Conservation (phyloP, 2,888 invertebrate species). For the Nomada fabriciana region DNA sequence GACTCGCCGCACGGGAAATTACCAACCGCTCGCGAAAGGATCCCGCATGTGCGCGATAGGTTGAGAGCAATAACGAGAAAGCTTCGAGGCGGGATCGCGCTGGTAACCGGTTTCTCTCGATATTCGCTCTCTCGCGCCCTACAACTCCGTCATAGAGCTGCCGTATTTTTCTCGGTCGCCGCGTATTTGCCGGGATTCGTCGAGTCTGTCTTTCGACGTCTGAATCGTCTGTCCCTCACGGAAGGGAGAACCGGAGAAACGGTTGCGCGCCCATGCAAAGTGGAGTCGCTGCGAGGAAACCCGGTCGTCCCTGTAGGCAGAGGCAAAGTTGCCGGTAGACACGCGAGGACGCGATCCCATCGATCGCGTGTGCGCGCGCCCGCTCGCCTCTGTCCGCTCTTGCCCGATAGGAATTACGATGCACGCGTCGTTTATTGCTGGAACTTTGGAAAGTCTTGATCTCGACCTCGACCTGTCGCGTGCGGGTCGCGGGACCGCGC, state of each 20-base stretch:
- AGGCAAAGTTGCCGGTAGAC: conserved; percentile 49
- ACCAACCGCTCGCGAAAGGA: conserved; percentile 64
- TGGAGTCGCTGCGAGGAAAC: conserved; percentile 6
- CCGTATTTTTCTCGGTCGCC: background rate
- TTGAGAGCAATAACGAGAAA: conserved; percentile 54
- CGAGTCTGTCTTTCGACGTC: background rate
- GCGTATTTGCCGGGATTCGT: background rate
- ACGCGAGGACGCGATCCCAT: conserved; percentile 58
- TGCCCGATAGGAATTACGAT: conserved; percentile 42
- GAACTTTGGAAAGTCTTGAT: conserved; percentile 56
- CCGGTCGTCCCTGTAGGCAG: conserved; percentile 41
- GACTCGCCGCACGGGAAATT: conserved; percentile 71
- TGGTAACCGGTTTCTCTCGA: background rate
- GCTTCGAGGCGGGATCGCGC: conserved; percentile 22
- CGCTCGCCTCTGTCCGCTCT: conserved; percentile 10
- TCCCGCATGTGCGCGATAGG: conserved; percentile 53
- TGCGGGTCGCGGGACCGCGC: conserved; percentile 28
- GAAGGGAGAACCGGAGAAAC: conserved; percentile 5
- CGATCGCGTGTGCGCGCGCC: conserved; percentile 40
- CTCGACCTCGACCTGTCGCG: conserved; percentile 60
- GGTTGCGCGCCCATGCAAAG: background rate
- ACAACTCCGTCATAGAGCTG: background rate
- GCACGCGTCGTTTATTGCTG: conserved; percentile 15
- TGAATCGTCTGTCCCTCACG: background rate
- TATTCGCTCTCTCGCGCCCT: background rate